phyloP scores from a whole-genome alignment of 2,797 vertebrate species.

The Smutsia gigantea region DNA sequence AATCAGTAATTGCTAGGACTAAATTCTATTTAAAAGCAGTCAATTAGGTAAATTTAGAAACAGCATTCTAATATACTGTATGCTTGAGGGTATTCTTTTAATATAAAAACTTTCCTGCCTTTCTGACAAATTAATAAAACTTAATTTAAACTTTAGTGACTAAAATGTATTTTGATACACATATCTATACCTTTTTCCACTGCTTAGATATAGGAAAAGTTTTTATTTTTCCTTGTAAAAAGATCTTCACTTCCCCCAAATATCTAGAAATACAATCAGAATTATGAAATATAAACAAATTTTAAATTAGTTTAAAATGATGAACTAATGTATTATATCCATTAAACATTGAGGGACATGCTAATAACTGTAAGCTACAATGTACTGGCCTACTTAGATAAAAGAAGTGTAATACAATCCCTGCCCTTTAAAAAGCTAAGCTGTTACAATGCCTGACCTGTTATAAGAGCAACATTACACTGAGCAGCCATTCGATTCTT shows the following conservation, averaged over 20 bases:
- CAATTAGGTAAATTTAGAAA: constrained; percentile 34
- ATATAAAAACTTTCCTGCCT: not conserved
- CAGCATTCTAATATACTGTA: not conserved
- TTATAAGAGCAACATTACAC: not conserved
- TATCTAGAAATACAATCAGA: not conserved
- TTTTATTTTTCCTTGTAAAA: constrained; percentile 42
- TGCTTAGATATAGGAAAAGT: not conserved
- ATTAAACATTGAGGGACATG: not conserved
- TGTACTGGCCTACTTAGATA: not conserved
- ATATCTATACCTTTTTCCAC: not conserved
- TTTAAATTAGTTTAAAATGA: constrained; percentile 22
- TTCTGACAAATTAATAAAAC: constrained; percentile 39
- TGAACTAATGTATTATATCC: not conserved
- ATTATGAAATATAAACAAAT: too few species aligned
- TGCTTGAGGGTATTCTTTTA: not conserved
- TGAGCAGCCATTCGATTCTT: not conserved
- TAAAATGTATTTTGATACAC: not conserved
- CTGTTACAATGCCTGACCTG: not conserved
- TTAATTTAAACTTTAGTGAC: constrained; percentile 35
- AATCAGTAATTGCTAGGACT: not conserved
- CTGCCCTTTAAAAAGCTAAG: not conserved
- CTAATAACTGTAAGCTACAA: not conserved
- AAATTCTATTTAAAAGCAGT: not conserved
- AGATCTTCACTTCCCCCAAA: not conserved
- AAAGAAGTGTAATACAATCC: not conserved